phyloP scores from a whole-genome alignment of 2,113 vertebrate species.

The Notarius quadriscutis region DNA sequence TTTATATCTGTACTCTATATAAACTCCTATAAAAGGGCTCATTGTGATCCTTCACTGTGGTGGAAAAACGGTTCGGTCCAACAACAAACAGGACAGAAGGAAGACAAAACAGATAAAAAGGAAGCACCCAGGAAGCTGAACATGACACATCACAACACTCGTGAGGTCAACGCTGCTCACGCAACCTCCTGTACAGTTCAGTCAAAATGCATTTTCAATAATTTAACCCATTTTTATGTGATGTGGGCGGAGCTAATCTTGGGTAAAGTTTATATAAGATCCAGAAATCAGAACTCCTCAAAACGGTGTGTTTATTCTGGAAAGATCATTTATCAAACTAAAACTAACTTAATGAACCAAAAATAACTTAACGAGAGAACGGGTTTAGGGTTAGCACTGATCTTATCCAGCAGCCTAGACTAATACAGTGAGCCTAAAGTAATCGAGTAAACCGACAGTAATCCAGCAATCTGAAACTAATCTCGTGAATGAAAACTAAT shows the following conservation, averaged over 20 bases:
- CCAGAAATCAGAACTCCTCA: neutral
- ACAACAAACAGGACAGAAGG: conserved; percentile 8
- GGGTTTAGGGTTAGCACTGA: neutral
- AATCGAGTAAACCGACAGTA: neutral
- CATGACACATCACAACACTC: neutral
- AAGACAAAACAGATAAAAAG: neutral
- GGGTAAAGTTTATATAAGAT: neutral
- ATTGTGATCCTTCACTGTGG: neutral
- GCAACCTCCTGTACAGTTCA: neutral
- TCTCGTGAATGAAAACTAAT: neutral
- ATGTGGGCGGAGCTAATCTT: neutral
- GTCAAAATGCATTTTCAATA: neutral
- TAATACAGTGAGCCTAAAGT: neutral
- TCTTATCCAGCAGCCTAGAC: neutral
- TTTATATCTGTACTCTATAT: conserved; percentile 29
- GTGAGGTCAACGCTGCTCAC: neutral
- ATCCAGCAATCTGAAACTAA: neutral
- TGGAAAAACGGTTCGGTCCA: neutral
- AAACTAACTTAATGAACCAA: too few species aligned
- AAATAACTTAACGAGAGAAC: neutral
- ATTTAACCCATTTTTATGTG: neutral
- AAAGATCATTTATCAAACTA: too few species aligned
- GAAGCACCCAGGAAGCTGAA: neutral
- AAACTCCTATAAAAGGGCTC: conserved; percentile 36
- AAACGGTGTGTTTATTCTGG: neutral